Conservation (phyloP, 2,113 vertebrate species). For the Pelecanus crispus region DNA sequence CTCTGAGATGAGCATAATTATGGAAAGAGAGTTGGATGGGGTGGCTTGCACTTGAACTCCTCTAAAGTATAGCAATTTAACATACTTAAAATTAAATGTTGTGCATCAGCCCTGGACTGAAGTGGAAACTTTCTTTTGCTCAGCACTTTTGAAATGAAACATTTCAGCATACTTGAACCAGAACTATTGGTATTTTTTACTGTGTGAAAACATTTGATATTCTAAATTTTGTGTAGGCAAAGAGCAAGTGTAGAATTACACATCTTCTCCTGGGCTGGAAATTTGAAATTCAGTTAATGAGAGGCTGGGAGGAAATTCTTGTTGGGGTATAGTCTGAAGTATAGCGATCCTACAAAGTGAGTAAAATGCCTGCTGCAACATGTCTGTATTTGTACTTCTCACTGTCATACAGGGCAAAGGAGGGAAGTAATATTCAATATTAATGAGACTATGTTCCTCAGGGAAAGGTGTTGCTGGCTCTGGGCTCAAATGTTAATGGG, state of each 20-base stretch:
- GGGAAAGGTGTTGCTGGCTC: background rate
- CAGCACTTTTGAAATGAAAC: background rate
- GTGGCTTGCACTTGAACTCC: background rate
- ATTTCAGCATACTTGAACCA: background rate
- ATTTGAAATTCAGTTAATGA: background rate
- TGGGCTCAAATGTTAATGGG: rapidly evolving
- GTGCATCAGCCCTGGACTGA: background rate
- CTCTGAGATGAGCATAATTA: background rate
- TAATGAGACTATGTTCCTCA: background rate
- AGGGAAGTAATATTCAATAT: background rate
- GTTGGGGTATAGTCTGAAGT: background rate
- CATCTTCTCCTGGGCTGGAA: background rate
- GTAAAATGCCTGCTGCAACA: background rate
- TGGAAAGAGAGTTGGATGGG: background rate
- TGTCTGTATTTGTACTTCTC: background rate
- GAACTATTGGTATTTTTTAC: background rate
- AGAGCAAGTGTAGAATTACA: background rate
- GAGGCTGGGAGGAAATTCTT: background rate
- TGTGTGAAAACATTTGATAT: background rate
- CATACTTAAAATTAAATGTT: background rate
- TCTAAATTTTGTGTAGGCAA: background rate
- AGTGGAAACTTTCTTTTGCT: background rate
- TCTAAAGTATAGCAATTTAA: background rate
- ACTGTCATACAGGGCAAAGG: background rate
- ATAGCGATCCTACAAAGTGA: background rate